phyloP scores from a whole-genome alignment of 2,797 vertebrate species.

The Sebastes hubbsi region DNA sequence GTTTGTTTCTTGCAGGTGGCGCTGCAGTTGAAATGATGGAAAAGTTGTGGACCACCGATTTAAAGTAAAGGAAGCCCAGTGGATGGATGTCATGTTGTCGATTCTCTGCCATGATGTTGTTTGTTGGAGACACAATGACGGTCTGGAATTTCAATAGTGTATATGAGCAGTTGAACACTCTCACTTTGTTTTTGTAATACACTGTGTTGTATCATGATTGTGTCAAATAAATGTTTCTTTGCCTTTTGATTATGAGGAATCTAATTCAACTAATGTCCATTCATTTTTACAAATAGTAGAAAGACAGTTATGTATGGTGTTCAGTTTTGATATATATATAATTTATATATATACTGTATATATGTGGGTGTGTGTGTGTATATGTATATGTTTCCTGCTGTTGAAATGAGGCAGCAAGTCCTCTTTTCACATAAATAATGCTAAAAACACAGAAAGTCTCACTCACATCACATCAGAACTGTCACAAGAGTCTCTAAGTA shows the following conservation, averaged over 20 bases:
- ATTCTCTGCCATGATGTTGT: neutral
- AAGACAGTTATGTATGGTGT: neutral
- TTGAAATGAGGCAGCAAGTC: conserved; percentile 61
- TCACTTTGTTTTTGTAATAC: neutral
- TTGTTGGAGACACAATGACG: neutral
- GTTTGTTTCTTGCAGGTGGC: conserved; percentile 80
- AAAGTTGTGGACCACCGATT: neutral
- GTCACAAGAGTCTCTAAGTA: conserved; percentile 72
- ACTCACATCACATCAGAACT: conserved; percentile 73
- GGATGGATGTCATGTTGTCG: neutral
- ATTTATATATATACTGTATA: too few species aligned
- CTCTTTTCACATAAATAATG: conserved; percentile 85
- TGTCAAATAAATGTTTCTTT: conserved; percentile 5
- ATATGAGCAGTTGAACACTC: neutral
- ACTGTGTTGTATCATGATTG: neutral
- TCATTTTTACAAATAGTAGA: neutral
- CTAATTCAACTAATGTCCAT: neutral
- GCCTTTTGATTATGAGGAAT: neutral
- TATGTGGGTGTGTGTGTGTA: too few species aligned
- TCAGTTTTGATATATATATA: too few species aligned
- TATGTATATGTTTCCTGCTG: conserved; percentile 43
- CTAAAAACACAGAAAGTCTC: conserved; percentile 76
- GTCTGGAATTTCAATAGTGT: neutral
- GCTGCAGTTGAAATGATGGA: conserved; percentile 86
- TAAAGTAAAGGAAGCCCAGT: neutral